phyloP scores from a whole-genome alignment of 2,797 vertebrate species.

The Sebastes minor region DNA sequence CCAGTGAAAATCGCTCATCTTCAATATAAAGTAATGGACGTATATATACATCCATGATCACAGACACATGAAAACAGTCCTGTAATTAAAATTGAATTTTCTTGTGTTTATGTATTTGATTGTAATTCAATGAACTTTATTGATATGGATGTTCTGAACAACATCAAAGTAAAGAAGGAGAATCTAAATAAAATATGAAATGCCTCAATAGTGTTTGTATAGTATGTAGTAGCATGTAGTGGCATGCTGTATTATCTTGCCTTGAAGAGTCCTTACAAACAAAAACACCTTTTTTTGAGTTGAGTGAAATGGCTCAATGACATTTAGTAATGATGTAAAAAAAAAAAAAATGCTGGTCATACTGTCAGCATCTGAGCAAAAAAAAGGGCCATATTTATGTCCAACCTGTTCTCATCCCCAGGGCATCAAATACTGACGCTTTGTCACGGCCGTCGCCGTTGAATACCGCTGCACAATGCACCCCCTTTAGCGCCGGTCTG shows the following conservation, averaged over 20 bases:
- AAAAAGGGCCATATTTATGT: background rate
- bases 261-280: background rate
- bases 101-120: background rate
- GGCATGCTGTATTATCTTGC: background rate
- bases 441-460: too few species aligned
- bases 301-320: background rate
- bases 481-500: too few species aligned
- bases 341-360: background rate
- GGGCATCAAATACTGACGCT: too few species aligned
- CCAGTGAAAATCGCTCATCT: background rate
- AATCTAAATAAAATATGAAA: background rate
- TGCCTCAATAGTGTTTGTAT: background rate
- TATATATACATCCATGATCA: background rate
- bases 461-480: too few species aligned
- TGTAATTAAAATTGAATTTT: background rate
- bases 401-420: too few species aligned
- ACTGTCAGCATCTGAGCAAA: background rate
- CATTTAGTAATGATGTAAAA: background rate
- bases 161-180: too few species aligned
- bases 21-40: background rate
- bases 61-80: background rate
- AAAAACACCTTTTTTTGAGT: background rate
- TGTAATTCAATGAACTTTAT: background rate
- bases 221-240: background rate
- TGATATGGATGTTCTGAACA: background rate